Conservation (phyloP, 2,113 vertebrate species). For the Ceuthmochares aereus region DNA sequence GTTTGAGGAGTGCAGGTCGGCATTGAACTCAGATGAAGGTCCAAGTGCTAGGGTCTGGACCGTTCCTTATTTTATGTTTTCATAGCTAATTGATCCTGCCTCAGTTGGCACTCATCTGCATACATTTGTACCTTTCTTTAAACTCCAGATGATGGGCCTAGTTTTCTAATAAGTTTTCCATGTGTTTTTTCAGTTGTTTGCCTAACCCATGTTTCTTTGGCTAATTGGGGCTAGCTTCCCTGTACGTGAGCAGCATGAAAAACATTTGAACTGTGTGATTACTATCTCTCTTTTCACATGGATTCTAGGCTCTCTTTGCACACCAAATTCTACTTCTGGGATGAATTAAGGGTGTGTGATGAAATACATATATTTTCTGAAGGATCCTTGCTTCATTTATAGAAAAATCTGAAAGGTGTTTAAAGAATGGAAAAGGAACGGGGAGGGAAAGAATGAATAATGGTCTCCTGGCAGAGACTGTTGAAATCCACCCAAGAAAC, state of each 20-base stretch:
- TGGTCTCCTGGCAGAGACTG: background rate
- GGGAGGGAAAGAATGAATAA: background rate
- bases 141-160: background rate
- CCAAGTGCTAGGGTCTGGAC: background rate
- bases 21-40: background rate
- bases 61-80: background rate
- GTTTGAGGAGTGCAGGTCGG: background rate
- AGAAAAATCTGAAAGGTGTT: background rate
- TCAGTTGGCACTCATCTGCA: background rate
- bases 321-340: background rate
- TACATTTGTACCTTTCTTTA: background rate
- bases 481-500: background rate
- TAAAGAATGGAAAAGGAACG: background rate
- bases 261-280: background rate
- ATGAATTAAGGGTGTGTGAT: background rate
- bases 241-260: background rate
- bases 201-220: background rate
- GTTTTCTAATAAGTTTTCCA: background rate
- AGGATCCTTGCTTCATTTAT: background rate
- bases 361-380: background rate
- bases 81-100: background rate
- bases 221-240: background rate
- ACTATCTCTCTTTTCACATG: background rate
- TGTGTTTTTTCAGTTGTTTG: slow-evolving; percentile 25
- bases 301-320: background rate